phyloP scores from a whole-genome alignment of 1,140 invertebrate genomes.

The Hylaeus volcanicus region DNA sequence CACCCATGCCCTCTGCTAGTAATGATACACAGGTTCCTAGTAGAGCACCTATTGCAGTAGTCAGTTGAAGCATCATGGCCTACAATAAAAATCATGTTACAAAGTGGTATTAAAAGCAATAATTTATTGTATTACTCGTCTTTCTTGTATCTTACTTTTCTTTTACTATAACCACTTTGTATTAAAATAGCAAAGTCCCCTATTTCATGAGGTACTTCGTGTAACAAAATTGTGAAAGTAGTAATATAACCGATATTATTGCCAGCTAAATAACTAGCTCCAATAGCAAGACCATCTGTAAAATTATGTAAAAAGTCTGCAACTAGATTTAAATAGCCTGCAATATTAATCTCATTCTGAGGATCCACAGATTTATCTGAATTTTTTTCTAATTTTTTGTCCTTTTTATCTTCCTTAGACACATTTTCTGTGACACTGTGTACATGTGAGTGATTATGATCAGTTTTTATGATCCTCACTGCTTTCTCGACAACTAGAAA shows the following conservation, averaged over 20 bases:
- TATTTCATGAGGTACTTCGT: constrained; percentile 99
- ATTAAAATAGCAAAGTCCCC: constrained; percentile 98
- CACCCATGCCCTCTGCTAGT: constrained; percentile 86
- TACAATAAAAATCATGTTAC: constrained; percentile 71
- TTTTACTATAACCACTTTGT: constrained; percentile 86
- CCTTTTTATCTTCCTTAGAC: constrained; percentile 65
- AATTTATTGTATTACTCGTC: background rate
- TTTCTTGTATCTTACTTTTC: background rate
- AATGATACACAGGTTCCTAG: constrained; percentile 94
- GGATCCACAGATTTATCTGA: constrained; percentile 63
- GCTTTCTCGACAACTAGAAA: constrained; percentile 97
- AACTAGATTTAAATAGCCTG: constrained; percentile 95
- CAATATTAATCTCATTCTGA: constrained; percentile 89
- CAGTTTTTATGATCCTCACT: constrained; percentile 93
- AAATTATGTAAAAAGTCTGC: constrained; percentile 98
- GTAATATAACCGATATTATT: constrained; percentile 91
- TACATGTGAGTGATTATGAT: constrained; percentile 83
- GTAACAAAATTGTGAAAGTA: constrained; percentile 95
- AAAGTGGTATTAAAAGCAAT: constrained; percentile 81
- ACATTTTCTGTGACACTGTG: constrained; percentile 69
- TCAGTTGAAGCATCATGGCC: constrained; percentile 95
- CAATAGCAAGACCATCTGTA: constrained; percentile 97
- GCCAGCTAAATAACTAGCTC: constrained; percentile 97
- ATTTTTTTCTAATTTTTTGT: constrained; percentile 46
- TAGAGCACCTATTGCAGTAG: constrained; percentile 96